phyloP scores from a whole-genome alignment of 2,797 vertebrate genomes.

The Arremon brunneinucha region DNA sequence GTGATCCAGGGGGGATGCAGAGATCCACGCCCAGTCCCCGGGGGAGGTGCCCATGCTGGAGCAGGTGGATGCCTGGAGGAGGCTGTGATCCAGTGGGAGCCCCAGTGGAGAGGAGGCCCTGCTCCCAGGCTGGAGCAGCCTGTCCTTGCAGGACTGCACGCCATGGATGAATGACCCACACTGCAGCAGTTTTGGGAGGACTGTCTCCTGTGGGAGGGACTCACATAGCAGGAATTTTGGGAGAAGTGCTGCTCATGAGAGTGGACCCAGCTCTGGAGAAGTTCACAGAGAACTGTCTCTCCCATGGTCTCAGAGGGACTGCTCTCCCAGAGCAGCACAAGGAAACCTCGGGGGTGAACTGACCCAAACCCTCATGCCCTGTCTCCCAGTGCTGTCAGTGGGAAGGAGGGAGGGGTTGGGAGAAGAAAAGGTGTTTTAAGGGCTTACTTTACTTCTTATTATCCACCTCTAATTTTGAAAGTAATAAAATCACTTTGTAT shows the following conservation, averaged over 20 bases:
- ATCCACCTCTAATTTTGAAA: not conserved
- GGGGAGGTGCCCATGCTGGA: not conserved
- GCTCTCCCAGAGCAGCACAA: rapidly evolving
- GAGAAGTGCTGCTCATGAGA: rapidly evolving
- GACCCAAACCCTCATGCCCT: not conserved
- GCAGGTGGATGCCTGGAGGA: not conserved
- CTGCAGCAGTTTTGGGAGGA: not conserved
- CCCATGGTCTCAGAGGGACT: rapidly evolving
- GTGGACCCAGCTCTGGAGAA: rapidly evolving
- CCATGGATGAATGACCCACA: rapidly evolving
- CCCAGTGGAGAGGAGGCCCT: not conserved
- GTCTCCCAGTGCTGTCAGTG: rapidly evolving
- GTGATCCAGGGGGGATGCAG: too few relatives aligned
- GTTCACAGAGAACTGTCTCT: not conserved
- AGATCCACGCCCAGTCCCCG: too few relatives aligned
- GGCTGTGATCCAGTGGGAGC: not conserved
- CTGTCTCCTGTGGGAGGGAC: rapidly evolving
- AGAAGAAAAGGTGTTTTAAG: not conserved
- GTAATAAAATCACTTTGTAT: not conserved
- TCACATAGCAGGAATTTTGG: not conserved
- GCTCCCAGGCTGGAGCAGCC: not conserved
- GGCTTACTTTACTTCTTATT: not conserved
- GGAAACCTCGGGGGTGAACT: rapidly evolving
- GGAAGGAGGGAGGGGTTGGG: rapidly evolving
- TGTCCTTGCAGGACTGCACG: not conserved